Evolutionary conservation across 1,140 invertebrate genomes (phyloP).

Genomic region (Drosophila funebris): DNA sequence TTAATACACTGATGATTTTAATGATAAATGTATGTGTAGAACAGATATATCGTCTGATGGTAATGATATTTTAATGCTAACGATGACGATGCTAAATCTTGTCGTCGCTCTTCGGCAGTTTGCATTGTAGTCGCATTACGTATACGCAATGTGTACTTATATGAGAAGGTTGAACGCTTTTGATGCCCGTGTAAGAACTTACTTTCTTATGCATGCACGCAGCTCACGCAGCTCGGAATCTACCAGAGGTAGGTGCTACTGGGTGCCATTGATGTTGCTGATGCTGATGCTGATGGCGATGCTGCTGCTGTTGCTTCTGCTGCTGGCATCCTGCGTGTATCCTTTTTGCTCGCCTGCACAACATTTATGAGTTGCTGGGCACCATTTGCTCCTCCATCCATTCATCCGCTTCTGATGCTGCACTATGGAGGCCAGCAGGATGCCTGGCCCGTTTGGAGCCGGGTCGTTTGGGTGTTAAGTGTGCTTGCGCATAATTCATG

Average conservation of each 20-base stretch:
- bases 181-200: constrained; percentile 14
- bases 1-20: too few relatives aligned
- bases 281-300: neutral
- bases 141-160: constrained; percentile 43
- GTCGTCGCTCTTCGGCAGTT: neutral
- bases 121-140: constrained; percentile 20
- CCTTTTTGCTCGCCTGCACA: constrained; percentile 38
- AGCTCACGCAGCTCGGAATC: neutral
- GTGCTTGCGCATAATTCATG: constrained; percentile 50
- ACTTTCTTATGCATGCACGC: constrained; percentile 48
- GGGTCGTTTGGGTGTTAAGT: constrained; percentile 48
- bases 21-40: too few relatives aligned
- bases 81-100: neutral
- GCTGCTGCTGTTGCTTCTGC: neutral
- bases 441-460: constrained; percentile 24
- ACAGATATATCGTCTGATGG: too few relatives aligned
- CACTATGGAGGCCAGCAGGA: constrained; percentile 18
- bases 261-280: neutral
- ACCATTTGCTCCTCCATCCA: neutral
- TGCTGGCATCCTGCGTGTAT: constrained; percentile 31
- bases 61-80: neutral
- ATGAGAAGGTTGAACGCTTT: neutral
- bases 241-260: neutral
- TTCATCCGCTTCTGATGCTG: constrained; percentile 2
- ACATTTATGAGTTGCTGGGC: constrained; percentile 56